These are phyloP conservation scores for Hirtodrosophila histrioides DNA, from an alignment of 2,888 invertebrate genomes.

Conservation along the genomic window DNA sequence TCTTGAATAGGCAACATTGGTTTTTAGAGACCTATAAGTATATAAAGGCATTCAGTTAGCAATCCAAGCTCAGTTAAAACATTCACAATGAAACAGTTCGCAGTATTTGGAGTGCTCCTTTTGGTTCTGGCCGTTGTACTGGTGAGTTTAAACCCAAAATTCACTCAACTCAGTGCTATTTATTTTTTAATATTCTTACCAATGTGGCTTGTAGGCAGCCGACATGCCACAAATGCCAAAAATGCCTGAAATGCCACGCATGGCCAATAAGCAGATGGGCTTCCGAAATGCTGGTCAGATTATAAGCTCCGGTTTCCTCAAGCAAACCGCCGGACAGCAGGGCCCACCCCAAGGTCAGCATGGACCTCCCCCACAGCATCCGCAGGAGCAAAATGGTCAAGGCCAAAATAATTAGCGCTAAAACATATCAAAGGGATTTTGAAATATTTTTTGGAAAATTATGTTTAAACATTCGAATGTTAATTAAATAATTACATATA, in stretches of 20 bases:
- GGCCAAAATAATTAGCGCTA: slow-evolving; percentile 4
- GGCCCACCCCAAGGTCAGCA: slow-evolving; percentile 19
- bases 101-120: slow-evolving; percentile 55
- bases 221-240: slow-evolving; percentile 25
- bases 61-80: slow-evolving; percentile 38
- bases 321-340: slow-evolving; percentile 24
- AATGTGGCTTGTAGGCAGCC: slow-evolving; percentile 11
- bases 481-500: too few species aligned
- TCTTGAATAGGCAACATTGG: too few species aligned
- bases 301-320: slow-evolving; percentile 32
- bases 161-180: background rate
- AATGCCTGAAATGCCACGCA: slow-evolving; percentile 12
- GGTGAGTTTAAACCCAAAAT: slow-evolving; percentile 43
- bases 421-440: background rate
- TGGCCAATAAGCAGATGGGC: slow-evolving; percentile 15
- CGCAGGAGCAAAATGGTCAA: slow-evolving; percentile 10
- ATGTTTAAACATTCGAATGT: too few species aligned
- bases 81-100: slow-evolving; percentile 63
- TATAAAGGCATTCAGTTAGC: slow-evolving; percentile 35
- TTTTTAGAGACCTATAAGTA: slow-evolving; percentile 19
- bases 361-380: background rate
- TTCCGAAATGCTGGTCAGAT: slow-evolving; percentile 2
- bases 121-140: slow-evolving; percentile 55
- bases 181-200: background rate
- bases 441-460: too few species aligned